Base-by-base conservation (phyloP, 2,888 invertebrate genomes). In the Colostygia pectinataria region DNA sequence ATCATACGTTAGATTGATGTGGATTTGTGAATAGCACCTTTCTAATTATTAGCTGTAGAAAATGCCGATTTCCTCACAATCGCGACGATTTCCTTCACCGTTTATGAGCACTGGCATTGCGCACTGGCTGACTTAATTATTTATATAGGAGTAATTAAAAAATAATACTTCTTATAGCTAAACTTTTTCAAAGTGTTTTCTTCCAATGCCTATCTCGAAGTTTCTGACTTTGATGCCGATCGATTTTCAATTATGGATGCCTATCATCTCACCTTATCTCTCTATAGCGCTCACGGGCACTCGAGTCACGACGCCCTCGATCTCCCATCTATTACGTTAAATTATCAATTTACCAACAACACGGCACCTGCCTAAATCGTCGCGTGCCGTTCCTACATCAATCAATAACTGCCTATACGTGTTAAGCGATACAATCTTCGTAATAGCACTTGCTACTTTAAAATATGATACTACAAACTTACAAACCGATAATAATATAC, bases 371-470 rank as follows among this genome's bases (percentile, higher is more conserved):
- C 66, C 71, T 64, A 77, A 74, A 82, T 77, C 74, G 81, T 72
- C 74, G 77, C 83, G 82, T 83, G 83, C 62, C 61, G 55, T 62
- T 64, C 53, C 43, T 52, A 66, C 70, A 79, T 83, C 80, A 78
- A 81, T 83, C 82, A 83, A 71, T 66, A 68, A 57, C 67, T 73
- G 76, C 73, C 76, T 71, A 75, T 77, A 74, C 70, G 71, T 71
- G 66, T 71, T 69, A 66, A 64, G 59, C 65, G 64, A 59, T 64
- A 65, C 65, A 66, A 66, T 72, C 69, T 72, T 63, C 57, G 54
- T 70, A 63, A 65, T 61, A 61, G 57, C 61, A 59, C 59, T 50
- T 57, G 53, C 55, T 62, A 57, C 27, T 51, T 59, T 47, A 41
- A 59, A 57, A 46, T 38, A 43, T 33, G 37, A 39, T 39, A 13